Evolutionary conservation across 1,140 invertebrate genomes (phyloP), one percentile per base, ranked within the genome.

Genomic region (Artemia franciscana): DNA sequence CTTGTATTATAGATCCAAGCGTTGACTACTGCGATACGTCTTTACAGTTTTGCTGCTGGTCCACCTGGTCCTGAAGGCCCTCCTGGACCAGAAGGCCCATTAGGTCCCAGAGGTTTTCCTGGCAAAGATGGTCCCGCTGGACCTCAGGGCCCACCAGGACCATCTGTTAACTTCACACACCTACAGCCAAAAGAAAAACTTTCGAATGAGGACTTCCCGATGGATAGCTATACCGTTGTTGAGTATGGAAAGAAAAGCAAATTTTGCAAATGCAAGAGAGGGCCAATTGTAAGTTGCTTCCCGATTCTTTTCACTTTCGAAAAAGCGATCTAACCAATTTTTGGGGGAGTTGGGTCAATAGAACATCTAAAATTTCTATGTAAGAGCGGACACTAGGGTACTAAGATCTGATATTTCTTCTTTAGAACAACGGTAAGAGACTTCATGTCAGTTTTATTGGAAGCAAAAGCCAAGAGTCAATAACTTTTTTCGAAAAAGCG

Each of bases 181-280:
- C 56, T 58, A 63, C 65, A 57, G 30, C 62, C 51, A 58, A 62
- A 15, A 58, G 26, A 62, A 12, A 57, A 24, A 58, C 62, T 25
- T 63, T 65, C 27, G 62, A 63, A 28, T 30, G 65, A 65, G 26
- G 69, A 71, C 63, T 66, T 66, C 57, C 63, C 74, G 1, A 76
- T 80, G 25, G 78, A 81, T 65, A 71, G 78, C 9, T 80, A 75
- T 57, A 77, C 76, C 26, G 5, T 75, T 74, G 5, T 67, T 76
- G 27, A 71, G 74, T 64, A 74, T 72, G 24, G 27, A 26, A 24
- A 28, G 57, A 59, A 63, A 57, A 26, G 56, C 24, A 77, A 74
- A 4, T 76, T 73, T 65, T 79, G 77, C 64, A 72, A 75, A 27
- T 80, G 78, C 68, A 78, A 80, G 70, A 70, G 78, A 66, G 79